Base-by-base conservation (phyloP, 2,888 invertebrate species). In the Lasioglossum villosulum region DNA sequence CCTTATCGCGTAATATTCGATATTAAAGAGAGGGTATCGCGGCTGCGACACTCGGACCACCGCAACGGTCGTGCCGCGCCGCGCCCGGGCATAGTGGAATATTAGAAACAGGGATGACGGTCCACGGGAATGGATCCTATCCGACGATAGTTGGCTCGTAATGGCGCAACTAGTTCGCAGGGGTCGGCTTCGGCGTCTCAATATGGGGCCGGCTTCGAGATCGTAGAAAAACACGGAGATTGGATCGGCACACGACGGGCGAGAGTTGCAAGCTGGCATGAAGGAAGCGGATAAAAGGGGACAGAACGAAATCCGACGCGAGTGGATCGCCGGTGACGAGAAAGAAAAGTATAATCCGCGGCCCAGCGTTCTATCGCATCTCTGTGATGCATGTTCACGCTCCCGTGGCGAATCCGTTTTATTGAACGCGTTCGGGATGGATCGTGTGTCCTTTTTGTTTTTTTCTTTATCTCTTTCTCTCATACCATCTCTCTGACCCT, bases 161-260 rank as follows among this genome's bases (percentile, higher is more conserved):
- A 82, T 52, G 84, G 63, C 73, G 84, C 75, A 83, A 86, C 83
- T 77, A 75, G 77, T 23, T 80, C n/a, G 77, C 68, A 72, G 80
- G 80, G 82, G 81, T 84, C 80, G 79, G 71, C 79, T 75, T 71
- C 48, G 70, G 80, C 76, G 72, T 86, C 86, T 87, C 86, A 82
- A 82, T 89, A 90, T 90, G 84, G 75, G 80, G 82, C 48, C 66
- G 82, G 34, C 4, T 23, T 79, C 80, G 80, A 80, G 83, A 75
- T 77, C 74, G 83, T 82, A 81, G 84, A 83, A 87, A 90, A 86
- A 86, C 89, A 87, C 84, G 83, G 84, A 83, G 88, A 90, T 90
- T 48, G 89, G 86, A 90, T 90, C 83, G 83, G 77, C 37, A 6
- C 30, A n/a, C 70, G n/a, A n/a, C 12, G n/a, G 56, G 78, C 78